Evolutionary conservation across 1,140 invertebrate species (phyloP).

Genomic region (Parasteatoda tepidariorum): DNA sequence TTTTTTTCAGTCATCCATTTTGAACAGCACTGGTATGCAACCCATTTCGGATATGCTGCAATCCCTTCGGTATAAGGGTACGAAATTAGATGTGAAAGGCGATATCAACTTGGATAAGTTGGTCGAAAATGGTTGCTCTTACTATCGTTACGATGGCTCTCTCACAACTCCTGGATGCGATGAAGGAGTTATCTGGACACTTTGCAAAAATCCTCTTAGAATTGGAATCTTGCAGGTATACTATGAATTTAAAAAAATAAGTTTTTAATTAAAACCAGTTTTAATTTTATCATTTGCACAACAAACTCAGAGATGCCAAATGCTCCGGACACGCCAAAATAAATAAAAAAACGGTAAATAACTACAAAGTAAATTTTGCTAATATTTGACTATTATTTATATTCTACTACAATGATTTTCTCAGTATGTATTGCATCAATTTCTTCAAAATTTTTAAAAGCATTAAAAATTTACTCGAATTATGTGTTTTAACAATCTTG

Average conservation of each 20-base stretch:
- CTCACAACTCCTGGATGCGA: conserved; percentile 81
- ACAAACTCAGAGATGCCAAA: not conserved
- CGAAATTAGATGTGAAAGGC: not conserved
- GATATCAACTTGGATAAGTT: not conserved
- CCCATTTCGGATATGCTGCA: not conserved
- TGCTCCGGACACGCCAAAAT: too few relatives aligned
- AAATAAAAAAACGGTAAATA: too few relatives aligned
- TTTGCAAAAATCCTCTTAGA: conserved; percentile 73
- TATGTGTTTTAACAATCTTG: too few relatives aligned
- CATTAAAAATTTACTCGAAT: too few relatives aligned
- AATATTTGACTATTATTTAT: not conserved
- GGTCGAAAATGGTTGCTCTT: conserved; percentile 65
- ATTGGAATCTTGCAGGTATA: conserved; percentile 11
- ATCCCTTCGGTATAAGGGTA: not conserved
- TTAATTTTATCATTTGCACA: not conserved
- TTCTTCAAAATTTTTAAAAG: too few relatives aligned
- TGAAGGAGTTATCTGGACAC: conserved; percentile 80
- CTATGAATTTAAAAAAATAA: not conserved
- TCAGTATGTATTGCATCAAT: too few relatives aligned
- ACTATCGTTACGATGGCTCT: conserved; percentile 79
- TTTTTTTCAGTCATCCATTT: not conserved
- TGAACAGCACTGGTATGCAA: not conserved
- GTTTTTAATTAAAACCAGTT: not conserved
- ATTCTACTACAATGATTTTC: not conserved
- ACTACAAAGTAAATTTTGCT: not conserved